A percentile compares a stretch with the other conserved stretches of the same genome.
phyloP scores from a whole-genome alignment of 2,797 vertebrate genomes.

The Pangasius mekongensis region DNA sequence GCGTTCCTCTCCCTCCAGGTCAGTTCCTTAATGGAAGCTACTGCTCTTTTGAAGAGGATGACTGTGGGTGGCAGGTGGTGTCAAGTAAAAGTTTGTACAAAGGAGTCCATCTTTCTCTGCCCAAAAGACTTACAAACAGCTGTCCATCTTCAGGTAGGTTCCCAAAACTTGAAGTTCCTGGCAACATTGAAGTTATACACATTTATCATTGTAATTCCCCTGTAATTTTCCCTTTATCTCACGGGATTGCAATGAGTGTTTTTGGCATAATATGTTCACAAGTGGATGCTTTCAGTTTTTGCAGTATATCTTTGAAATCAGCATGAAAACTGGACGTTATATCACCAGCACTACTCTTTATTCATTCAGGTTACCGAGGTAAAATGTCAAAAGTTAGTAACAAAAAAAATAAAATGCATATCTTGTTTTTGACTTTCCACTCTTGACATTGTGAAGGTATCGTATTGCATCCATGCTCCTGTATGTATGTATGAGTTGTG shows the following conservation, averaged over 20 bases:
- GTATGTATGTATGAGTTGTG: background rate
- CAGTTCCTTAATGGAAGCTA: conserved; percentile 90
- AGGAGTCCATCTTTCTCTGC: conserved; percentile 75
- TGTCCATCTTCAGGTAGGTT: conserved; percentile 58
- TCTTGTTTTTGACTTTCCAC: background rate
- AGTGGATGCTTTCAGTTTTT: background rate
- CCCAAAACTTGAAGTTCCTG: no score
- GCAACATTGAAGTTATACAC: background rate
- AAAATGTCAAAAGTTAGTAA: background rate
- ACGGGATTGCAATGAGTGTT: background rate
- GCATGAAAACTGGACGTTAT: background rate
- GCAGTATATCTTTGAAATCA: background rate
- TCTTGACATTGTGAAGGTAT: background rate
- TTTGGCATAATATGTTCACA: background rate
- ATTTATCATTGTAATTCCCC: background rate
- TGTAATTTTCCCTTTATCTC: no score
- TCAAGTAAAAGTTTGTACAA: conserved; percentile 71
- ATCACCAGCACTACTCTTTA: background rate
- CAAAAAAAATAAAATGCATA: no score
- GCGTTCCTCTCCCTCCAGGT: conserved; percentile 71
- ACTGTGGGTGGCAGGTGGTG: conserved; percentile 86
- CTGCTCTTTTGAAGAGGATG: conserved; percentile 89
- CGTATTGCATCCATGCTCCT: background rate
- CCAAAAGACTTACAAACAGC: conserved; percentile 69
- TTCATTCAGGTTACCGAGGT: background rate